Evolutionary conservation across 2,113 vertebrate species (phyloP).

Genomic region (Siniperca chuatsi): DNA sequence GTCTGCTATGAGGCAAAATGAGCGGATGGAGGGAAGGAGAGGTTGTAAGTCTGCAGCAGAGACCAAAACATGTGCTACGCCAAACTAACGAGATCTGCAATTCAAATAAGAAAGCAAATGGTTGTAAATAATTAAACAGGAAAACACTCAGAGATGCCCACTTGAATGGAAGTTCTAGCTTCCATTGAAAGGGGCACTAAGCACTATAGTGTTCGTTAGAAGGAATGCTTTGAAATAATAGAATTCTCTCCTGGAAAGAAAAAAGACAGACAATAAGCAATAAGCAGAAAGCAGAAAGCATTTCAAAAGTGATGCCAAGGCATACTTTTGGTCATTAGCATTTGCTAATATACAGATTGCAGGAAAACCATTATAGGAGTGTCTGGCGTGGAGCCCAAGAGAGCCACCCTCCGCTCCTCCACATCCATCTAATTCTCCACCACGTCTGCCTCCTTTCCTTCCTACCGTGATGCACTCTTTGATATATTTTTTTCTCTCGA

Average conservation of each 20-base stretch:
- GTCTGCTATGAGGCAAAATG: constrained; percentile 4
- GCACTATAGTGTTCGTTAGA: constrained; percentile 20
- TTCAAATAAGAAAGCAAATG: constrained; percentile 56
- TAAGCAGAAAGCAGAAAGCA: not conserved
- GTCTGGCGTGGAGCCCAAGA: constrained; percentile 39
- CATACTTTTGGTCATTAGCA: constrained; percentile 28
- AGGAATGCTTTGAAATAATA: constrained; percentile 25
- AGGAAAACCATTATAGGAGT: constrained; percentile 30
- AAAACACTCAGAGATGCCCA: constrained; percentile 54
- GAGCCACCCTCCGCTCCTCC: constrained; percentile 27
- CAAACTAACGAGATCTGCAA: constrained; percentile 55
- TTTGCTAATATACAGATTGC: constrained; percentile 51
- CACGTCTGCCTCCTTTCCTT: constrained; percentile 29
- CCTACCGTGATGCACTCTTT: constrained; percentile 23
- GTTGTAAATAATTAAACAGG: constrained; percentile 69
- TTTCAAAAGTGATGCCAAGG: constrained; percentile 33
- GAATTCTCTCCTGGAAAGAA: not conserved
- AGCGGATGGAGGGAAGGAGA: constrained; percentile 15
- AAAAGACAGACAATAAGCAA: not conserved
- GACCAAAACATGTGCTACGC: constrained; percentile 21
- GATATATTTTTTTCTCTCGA: not conserved
- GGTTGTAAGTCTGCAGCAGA: constrained; percentile 18
- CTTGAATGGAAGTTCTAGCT: constrained; percentile 50
- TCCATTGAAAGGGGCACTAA: not conserved
- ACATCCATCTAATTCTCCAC: constrained; percentile 28